These are phyloP conservation scores for Odocoileus hemionus DNA, from an alignment of 2,113 vertebrate species.

Conservation along the genomic window DNA sequence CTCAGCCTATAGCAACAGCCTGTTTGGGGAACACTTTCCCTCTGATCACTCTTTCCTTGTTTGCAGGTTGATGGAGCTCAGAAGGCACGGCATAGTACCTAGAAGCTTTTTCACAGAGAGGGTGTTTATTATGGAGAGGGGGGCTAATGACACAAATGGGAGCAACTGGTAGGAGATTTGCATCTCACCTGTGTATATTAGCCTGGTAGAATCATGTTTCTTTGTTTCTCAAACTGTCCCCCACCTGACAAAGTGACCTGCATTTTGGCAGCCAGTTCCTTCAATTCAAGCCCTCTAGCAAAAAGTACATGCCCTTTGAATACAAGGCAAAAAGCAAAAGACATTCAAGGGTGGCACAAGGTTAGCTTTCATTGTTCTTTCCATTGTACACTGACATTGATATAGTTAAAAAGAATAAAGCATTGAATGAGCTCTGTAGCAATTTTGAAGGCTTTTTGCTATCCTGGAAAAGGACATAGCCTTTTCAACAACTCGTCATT, in stretches of 20 bases:
- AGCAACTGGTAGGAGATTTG: slow-evolving; percentile 41
- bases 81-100: neutral
- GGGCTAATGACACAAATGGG: slow-evolving; percentile 20
- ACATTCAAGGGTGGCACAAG: neutral
- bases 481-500: neutral
- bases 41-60: slow-evolving; percentile 11
- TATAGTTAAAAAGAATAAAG: neutral
- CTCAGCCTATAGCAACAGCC: neutral
- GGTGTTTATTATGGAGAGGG: slow-evolving; percentile 43
- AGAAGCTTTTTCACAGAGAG: neutral
- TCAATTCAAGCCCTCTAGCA: slow-evolving; percentile 27
- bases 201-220: slow-evolving; percentile 9
- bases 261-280: slow-evolving; percentile 34
- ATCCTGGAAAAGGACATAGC: neutral
- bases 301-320: slow-evolving; percentile 4
- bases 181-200: slow-evolving; percentile 43
- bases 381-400: neutral
- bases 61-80: neutral
- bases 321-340: neutral
- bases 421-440: neutral
- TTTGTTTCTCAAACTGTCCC: slow-evolving; percentile 9
- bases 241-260: slow-evolving; percentile 51
- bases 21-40: neutral
- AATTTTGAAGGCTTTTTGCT: neutral
- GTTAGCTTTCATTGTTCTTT: neutral